Percentiles rank a stretch among this genome's conserved stretches.
These are phyloP conservation scores for Sebastiscus albofasciatus DNA, from an alignment of 2,797 vertebrate species.

Conservation along the genomic window DNA sequence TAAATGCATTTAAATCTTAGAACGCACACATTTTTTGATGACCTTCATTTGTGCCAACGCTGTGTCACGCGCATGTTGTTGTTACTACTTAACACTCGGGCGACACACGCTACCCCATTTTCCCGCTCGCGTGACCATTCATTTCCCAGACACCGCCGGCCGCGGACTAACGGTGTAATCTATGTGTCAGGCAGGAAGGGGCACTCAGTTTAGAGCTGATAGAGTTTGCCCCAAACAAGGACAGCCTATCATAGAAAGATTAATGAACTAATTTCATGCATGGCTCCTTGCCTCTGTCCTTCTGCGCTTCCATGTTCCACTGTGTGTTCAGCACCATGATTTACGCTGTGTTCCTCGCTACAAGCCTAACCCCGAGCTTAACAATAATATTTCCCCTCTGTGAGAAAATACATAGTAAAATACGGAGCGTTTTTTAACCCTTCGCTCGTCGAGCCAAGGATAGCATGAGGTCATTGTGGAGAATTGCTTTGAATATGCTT, in stretches of 20 bases:
- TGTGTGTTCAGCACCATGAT: slow-evolving; percentile 75
- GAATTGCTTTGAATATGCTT: slow-evolving; percentile 21
- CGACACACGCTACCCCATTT: slow-evolving; percentile 60
- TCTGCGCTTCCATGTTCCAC: slow-evolving; percentile 72
- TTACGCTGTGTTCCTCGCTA: slow-evolving; percentile 65
- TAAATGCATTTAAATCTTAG: slow-evolving; percentile 38
- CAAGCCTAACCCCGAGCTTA: slow-evolving; percentile 71
- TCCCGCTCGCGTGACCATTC: slow-evolving; percentile 64
- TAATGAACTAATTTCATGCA: slow-evolving; percentile 85
- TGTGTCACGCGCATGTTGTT: slow-evolving; percentile 45
- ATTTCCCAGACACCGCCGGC: slow-evolving; percentile 69
- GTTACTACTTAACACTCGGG: slow-evolving; percentile 72
- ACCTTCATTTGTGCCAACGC: slow-evolving; percentile 68
- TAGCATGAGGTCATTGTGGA: slow-evolving; percentile 30
- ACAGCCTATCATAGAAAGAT: slow-evolving; percentile 83
- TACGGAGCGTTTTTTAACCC: slow-evolving; percentile 50
- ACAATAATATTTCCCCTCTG: slow-evolving; percentile 71
- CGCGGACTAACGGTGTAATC: slow-evolving; percentile 75
- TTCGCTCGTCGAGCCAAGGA: slow-evolving; percentile 6
- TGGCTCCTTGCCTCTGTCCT: slow-evolving; percentile 81
- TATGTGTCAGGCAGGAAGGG: slow-evolving; percentile 77
- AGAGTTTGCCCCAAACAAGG: slow-evolving; percentile 83
- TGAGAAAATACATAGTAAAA: slow-evolving; percentile 64
- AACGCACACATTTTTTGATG: slow-evolving; percentile 47
- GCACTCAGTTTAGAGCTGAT: slow-evolving; percentile 79